Evolutionary conservation across 2,888 invertebrate genomes (phyloP).

Genomic region (Merodon equestris): DNA sequence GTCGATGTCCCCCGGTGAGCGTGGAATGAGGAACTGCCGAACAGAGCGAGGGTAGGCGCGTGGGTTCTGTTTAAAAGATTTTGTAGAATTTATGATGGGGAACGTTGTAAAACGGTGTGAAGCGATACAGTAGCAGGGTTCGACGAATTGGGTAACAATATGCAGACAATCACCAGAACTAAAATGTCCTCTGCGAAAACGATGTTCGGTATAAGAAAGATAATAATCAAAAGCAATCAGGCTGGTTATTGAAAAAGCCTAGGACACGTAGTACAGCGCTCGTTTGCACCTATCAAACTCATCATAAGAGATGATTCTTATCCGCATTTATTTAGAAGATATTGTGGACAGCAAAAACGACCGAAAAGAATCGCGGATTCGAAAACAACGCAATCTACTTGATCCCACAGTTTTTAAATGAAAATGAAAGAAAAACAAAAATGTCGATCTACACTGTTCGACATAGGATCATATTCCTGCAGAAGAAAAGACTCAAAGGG

Average conservation of each 20-base stretch:
- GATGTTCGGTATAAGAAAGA: too few species aligned
- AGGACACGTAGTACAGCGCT: slow-evolving; percentile 10
- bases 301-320: slow-evolving; percentile 53
- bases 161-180: slow-evolving; percentile 28
- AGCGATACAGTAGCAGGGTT: slow-evolving; percentile 44
- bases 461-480: slow-evolving; percentile 46
- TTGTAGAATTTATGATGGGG: slow-evolving; percentile 46
- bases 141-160: slow-evolving; percentile 51
- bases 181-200: too few species aligned
- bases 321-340: slow-evolving; percentile 40
- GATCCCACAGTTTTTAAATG: slow-evolving; percentile 3
- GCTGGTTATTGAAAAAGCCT: too few species aligned
- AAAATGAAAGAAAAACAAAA: slow-evolving; percentile 17
- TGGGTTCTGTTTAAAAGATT: slow-evolving; percentile 22
- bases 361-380: slow-evolving; percentile 35
- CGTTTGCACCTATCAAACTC: slow-evolving; percentile 51
- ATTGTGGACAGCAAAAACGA: slow-evolving; percentile 37
- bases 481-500: background rate
- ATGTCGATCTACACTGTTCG: slow-evolving; percentile 44
- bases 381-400: slow-evolving; percentile 30
- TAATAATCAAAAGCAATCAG: too few species aligned
- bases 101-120: slow-evolving; percentile 32
- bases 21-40: background rate
- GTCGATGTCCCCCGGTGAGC: slow-evolving; percentile 36
- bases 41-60: slow-evolving; percentile 45